Base-by-base conservation (phyloP, 2,888 invertebrate genomes). In the Dioctria linearis region DNA sequence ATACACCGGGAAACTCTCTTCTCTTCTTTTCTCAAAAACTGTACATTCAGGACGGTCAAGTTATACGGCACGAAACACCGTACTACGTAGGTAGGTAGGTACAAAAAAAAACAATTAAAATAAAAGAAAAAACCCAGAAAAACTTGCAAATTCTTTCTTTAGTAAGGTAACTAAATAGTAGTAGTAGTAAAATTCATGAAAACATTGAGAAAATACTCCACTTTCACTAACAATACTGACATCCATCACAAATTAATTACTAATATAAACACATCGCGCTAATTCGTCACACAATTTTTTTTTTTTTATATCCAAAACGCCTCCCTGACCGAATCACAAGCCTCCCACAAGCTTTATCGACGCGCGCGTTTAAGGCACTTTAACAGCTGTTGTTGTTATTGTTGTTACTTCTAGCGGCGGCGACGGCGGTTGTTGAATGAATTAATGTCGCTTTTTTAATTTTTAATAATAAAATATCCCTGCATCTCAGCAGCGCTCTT, bases 361-460 rank as follows among this genome's bases (percentile, higher is more conserved):
- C 54, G n/a, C 51, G n/a, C 51, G 37, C 63, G 39, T 63, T 63
- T 63, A 63, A 63, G 63, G 63, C 63, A 63, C 63, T 63, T 37
- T 39, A 37, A 63, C 25, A 37, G 11, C 8, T 39, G 6, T 59
- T 59, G 3, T 59, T 25, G 25, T 25, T 25, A 25, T 25, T 25
- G 25, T 25, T 25, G 25, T 25, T 25, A 2, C 25, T 25, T 0
- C 25, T 25, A 2, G 25, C 25, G 25, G 25, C 25, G 25, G 25
- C 25, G 25, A 2, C 25, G 25, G 25, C 25, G 25, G 25, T 2
- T 25, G 25, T 25, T 25, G 25, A 25, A 25, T 25, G 25, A 25
- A 25, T 25, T 25, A 25, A 25, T 25, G 25, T 25, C 25, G 25
- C 25, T 25, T 25, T 25, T 25, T 25, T 25, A 25, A 25, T 25